These are phyloP conservation scores for Taurulus bubalis DNA, from an alignment of 2,113 vertebrate genomes.

Conservation along the genomic window DNA sequence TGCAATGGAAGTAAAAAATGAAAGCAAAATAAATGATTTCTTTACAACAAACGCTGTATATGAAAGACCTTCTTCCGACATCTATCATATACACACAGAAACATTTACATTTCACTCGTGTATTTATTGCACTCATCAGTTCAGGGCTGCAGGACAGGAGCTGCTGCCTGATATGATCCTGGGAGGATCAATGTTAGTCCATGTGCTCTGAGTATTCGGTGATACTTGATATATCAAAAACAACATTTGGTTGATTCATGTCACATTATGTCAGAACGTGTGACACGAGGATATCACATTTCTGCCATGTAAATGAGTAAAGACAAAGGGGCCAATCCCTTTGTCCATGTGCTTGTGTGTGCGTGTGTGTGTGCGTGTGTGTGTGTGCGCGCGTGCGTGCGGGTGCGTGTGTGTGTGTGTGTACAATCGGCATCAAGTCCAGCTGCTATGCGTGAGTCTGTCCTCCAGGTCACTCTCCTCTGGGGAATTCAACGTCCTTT, in stretches of 20 bases:
- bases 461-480: conserved; percentile 79
- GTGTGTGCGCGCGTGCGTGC: conserved; percentile 4
- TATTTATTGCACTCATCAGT: conserved; percentile 48
- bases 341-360: neutral
- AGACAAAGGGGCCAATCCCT: conserved; percentile 4
- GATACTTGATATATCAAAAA: neutral
- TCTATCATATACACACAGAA: conserved; percentile 19
- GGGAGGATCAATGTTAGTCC: conserved; percentile 32
- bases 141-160: conserved; percentile 35
- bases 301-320: conserved; percentile 33
- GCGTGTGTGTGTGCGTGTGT: conserved; percentile 6
- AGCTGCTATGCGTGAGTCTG: conserved; percentile 78
- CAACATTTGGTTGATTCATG: neutral
- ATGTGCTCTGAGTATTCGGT: conserved; percentile 2
- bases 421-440: conserved; percentile 62
- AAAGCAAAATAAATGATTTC: neutral
- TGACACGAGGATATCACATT: conserved; percentile 10
- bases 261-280: neutral
- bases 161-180: conserved; percentile 7
- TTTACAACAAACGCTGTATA: neutral
- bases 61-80: neutral
- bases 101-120: conserved; percentile 18
- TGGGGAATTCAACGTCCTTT: conserved; percentile 73
- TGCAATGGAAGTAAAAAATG: neutral
- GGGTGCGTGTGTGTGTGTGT: conserved; percentile 4